Evolutionary conservation across 2,888 invertebrate species (phyloP).

Genomic region (Tenthredo amoena): DNA sequence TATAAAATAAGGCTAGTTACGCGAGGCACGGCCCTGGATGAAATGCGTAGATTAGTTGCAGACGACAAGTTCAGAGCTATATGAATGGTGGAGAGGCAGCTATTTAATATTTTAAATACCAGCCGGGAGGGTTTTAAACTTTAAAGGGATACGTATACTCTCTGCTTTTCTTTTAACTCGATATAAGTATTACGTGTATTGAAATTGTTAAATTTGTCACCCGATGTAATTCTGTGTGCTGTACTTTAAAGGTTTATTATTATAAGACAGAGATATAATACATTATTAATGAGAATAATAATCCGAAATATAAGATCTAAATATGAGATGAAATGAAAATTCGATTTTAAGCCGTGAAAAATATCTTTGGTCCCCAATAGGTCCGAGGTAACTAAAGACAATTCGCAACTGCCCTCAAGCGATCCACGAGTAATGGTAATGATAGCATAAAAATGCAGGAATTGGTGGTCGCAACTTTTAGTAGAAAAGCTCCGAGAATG

Average conservation of each 20-base stretch:
- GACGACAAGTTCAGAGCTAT: not conserved
- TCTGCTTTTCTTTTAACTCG: not conserved
- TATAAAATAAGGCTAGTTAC: not conserved
- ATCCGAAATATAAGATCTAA: not conserved
- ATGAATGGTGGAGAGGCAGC: not conserved
- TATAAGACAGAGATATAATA: not conserved
- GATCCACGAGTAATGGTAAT: not conserved
- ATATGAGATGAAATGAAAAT: not conserved
- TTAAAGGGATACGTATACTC: not conserved
- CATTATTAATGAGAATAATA: not conserved
- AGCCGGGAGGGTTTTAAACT: not conserved
- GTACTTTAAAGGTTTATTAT: slow-evolving; percentile 2
- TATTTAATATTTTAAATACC: not conserved
- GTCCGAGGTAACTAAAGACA: not conserved
- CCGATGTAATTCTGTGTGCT: not conserved
- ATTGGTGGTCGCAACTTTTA: not conserved
- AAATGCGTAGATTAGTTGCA: not conserved
- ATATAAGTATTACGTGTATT: not conserved
- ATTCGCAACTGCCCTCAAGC: slow-evolving; percentile 1
- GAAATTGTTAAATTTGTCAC: not conserved
- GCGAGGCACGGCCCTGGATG: not conserved
- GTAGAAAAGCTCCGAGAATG: not conserved
- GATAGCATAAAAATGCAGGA: slow-evolving; percentile 11
- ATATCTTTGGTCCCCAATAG: not conserved
- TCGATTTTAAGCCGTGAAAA: not conserved